A percentile compares a stretch with the other conserved stretches of the same genome.
Evolutionary conservation across 2,797 vertebrate genomes (phyloP).

Genomic region (Macroramphosus scolopax): DNA sequence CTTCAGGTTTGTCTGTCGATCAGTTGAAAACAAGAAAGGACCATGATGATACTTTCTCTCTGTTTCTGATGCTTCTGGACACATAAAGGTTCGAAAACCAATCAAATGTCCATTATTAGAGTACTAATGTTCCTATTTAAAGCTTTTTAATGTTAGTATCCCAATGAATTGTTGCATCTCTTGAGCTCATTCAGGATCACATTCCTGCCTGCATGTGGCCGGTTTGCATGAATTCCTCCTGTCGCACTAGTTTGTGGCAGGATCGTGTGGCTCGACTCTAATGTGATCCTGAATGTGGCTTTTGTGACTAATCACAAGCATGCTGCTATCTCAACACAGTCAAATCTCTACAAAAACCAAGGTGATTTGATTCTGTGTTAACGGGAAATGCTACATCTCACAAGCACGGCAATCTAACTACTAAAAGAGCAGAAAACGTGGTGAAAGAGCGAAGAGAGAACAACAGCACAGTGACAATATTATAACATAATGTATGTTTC

Average conservation of each 20-base stretch:
- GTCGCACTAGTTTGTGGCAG: not conserved
- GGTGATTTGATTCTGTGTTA: not conserved
- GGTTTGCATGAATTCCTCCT: slow-evolving; percentile 1
- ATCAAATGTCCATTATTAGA: too few relatives aligned
- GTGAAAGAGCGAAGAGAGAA: slow-evolving; percentile 33
- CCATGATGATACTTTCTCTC: too few relatives aligned
- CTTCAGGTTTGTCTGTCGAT: not conserved
- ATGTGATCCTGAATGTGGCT: slow-evolving; percentile 45
- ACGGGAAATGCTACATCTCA: slow-evolving; percentile 30
- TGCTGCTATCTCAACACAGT: slow-evolving; percentile 25
- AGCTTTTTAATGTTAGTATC: slow-evolving; percentile 4
- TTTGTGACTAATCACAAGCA: slow-evolving; percentile 20
- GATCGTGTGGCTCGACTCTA: slow-evolving; percentile 1
- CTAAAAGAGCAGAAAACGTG: slow-evolving; percentile 1
- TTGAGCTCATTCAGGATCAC: slow-evolving; percentile 51
- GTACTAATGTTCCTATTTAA: too few relatives aligned
- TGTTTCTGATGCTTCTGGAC: too few relatives aligned
- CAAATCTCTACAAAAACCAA: slow-evolving; percentile 13
- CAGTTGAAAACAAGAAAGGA: too few relatives aligned
- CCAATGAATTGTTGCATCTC: slow-evolving; percentile 14
- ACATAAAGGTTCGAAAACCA: too few relatives aligned
- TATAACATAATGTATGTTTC: too few relatives aligned
- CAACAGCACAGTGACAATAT: slow-evolving; percentile 3
- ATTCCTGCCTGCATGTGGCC: slow-evolving; percentile 16
- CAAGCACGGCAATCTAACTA: slow-evolving; percentile 47